phyloP scores from a whole-genome alignment of 2,797 vertebrate genomes.

The Cephalopachus bancanus region DNA sequence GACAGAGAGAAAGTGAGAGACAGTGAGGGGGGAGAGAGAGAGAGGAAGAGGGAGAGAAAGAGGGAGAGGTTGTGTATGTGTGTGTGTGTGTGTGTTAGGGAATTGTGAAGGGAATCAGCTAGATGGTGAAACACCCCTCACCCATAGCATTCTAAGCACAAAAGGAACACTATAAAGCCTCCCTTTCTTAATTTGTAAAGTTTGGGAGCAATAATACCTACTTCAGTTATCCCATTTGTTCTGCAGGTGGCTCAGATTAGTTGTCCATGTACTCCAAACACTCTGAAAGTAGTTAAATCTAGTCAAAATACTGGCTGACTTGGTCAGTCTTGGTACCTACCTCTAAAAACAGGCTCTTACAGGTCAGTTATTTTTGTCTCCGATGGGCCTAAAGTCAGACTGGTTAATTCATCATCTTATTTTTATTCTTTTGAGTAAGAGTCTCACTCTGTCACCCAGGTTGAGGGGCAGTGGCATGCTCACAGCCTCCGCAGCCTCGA shows the following conservation, averaged over 20 bases:
- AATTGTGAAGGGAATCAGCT: background rate
- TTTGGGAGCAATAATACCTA: background rate
- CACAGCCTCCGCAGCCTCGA: too few relatives aligned
- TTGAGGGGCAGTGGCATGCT: too few relatives aligned
- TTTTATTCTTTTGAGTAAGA: too few relatives aligned
- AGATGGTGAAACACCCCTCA: background rate
- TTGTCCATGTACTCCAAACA: background rate
- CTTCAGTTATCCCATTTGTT: background rate
- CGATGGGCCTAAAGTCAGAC: background rate
- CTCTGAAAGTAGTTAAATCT: background rate
- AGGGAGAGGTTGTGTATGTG: too few relatives aligned
- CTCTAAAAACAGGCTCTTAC: background rate
- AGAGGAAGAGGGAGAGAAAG: background rate
- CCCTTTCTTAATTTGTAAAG: constrained; percentile 13
- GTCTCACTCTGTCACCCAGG: too few relatives aligned
- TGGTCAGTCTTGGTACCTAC: background rate
- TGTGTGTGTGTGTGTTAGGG: too few relatives aligned
- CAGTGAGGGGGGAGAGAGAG: background rate
- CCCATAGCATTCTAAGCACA: background rate
- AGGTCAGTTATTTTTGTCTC: constrained; percentile 13
- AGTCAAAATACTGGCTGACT: constrained; percentile 7
- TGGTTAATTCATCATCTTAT: background rate
- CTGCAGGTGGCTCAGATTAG: constrained; percentile 9
- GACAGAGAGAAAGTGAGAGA: background rate
- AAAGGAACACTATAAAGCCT: background rate